phyloP scores from a whole-genome alignment of 2,888 invertebrate species.

The Andrena camellia region DNA sequence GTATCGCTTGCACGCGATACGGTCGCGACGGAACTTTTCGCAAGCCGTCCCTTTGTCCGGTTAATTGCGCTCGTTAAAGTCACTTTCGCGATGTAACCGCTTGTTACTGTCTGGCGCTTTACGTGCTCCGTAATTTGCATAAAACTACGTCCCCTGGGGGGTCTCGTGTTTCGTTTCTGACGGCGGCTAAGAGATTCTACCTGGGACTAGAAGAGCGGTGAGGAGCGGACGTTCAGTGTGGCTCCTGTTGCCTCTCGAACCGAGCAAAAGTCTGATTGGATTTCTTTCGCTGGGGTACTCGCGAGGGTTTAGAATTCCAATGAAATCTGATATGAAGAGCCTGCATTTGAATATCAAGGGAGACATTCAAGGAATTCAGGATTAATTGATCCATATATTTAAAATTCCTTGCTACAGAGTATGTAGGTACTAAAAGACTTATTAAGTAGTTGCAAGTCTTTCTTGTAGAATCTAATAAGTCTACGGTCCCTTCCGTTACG shows the following conservation, averaged over 20 bases:
- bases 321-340: too few relatives aligned
- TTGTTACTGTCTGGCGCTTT: conserved; percentile 54
- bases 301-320: too few relatives aligned
- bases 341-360: too few relatives aligned
- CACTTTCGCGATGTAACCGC: conserved; percentile 31
- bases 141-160: neutral
- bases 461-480: too few relatives aligned
- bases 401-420: too few relatives aligned
- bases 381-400: too few relatives aligned
- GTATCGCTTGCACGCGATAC: conserved; percentile 6
- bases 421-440: too few relatives aligned
- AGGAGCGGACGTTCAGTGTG: neutral
- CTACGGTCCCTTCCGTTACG: too few relatives aligned
- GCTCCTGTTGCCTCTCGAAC: neutral
- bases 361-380: too few relatives aligned
- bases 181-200: neutral
- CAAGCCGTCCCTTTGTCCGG: neutral
- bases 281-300: too few relatives aligned
- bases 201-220: neutral
- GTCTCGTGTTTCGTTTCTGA: neutral
- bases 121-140: conserved; percentile 39
- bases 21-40: conserved; percentile 2
- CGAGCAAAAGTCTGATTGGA: too few relatives aligned
- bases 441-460: too few relatives aligned
- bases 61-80: conserved; percentile 1